Evolutionary conservation across 2,113 vertebrate genomes (phyloP).

Genomic region (Myrmecobius fasciatus): DNA sequence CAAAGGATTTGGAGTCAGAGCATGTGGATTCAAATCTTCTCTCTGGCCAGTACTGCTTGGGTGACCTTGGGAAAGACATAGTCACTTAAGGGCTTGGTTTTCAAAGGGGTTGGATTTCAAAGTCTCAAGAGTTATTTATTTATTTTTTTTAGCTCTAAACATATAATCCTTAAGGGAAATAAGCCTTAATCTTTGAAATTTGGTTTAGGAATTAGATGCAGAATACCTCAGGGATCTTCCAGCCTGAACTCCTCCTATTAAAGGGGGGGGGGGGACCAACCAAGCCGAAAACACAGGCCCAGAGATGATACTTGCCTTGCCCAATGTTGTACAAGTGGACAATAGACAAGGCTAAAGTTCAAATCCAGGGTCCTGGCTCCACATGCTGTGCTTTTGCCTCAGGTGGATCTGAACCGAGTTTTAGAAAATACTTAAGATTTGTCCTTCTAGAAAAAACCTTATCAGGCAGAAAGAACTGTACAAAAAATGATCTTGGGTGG

Average conservation of each 20-base stretch:
- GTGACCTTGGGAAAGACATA: not conserved
- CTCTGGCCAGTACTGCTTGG: not conserved
- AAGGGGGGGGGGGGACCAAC: not conserved
- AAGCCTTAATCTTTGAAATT: not conserved
- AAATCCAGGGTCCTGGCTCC: not conserved
- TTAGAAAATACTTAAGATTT: not conserved
- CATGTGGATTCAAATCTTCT: not conserved
- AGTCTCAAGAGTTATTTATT: not conserved
- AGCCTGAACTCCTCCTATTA: not conserved
- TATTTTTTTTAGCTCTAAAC: not conserved
- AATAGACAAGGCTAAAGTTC: not conserved
- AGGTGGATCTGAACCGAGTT: not conserved
- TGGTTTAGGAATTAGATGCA: not conserved
- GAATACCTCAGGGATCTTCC: not conserved
- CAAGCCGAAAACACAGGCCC: not conserved
- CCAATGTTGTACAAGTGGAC: not conserved
- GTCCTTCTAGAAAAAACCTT: not conserved
- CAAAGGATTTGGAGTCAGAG: no score
- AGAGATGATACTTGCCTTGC: not conserved
- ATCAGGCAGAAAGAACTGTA: not conserved
- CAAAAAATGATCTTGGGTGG: not conserved
- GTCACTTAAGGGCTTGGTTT: not conserved
- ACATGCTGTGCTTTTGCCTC: not conserved
- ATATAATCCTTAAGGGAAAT: not conserved
- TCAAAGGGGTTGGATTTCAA: not conserved